Base-by-base conservation (phyloP, 2,888 invertebrate species). In the Pegoplata infirma region DNA sequence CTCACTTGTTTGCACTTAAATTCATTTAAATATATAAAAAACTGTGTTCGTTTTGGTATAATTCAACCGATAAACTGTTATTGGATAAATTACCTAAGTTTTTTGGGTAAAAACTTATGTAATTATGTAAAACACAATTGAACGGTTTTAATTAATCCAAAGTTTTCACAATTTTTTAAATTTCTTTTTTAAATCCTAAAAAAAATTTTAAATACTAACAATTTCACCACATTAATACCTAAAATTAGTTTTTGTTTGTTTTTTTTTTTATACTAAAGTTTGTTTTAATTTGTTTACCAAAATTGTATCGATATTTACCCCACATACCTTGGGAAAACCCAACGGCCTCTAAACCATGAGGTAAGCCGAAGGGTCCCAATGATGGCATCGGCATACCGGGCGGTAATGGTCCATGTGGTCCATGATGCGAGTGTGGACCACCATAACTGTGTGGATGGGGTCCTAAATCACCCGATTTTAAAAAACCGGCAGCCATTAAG, bases 291-390 rank as follows among this genome's bases (percentile, higher is more conserved):
- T n/a, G n/a, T 56, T 76, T 83, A 84, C 86, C 83, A 86, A 86
- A 86, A 86, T 86, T 84, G 83, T 47, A 82, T 47, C 82, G 86
- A 89, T 90, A 90, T 89, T 90, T 90, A 90, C 90, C 90, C 90
- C 90, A 90, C 90, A 90, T 90, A 90, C 90, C 90, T 90, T 90
- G 90, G 86, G 90, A 88, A 84, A 90, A 90, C 87, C 90, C 90
- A 85, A 90, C 90, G 82, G 89, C 89, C 84, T 90, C 90, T 83
- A 90, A 85, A 82, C 90, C 89, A 83, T 90, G 90, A 82, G 90
- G 89, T 84, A 90, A 85, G 84, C 90, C 90, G 85, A 90, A 90
- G 84, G 89, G 90, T 85, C 88, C 88, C 77, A 90, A 83, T 44
- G 89, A 89, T 59, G 90, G 86, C 90, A 90, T 90, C 73, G 90